Conservation (phyloP, 1,140 invertebrate genomes). For the Metopolophium dirhodum region DNA sequence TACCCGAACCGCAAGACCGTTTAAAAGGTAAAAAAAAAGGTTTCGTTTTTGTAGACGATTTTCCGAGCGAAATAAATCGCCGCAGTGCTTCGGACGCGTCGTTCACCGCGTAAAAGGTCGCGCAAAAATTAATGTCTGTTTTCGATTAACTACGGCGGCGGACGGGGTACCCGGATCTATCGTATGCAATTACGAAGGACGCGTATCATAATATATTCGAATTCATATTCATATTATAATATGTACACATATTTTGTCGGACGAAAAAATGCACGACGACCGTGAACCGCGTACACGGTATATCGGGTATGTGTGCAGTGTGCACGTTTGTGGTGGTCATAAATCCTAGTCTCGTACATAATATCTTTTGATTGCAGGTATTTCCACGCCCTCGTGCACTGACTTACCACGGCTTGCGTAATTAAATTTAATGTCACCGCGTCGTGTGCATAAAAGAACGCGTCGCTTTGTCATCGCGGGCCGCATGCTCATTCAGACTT, state of each 20-base stretch:
- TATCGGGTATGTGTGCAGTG: too few relatives aligned
- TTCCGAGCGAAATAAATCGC: neutral
- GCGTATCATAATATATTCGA: neutral
- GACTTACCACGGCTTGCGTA: neutral
- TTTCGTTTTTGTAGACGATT: neutral
- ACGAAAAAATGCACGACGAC: too few relatives aligned
- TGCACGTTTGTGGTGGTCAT: neutral
- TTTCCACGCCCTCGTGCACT: neutral
- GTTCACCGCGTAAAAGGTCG: neutral
- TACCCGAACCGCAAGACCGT: neutral
- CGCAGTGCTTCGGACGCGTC: neutral
- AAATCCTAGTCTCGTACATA: conserved; percentile 21
- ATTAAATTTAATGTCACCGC: conserved; percentile 33
- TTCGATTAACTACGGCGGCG: neutral
- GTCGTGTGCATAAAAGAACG: neutral
- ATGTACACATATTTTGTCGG: too few relatives aligned
- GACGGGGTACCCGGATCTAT: neutral
- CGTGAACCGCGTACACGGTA: too few relatives aligned
- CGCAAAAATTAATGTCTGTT: neutral
- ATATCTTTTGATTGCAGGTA: neutral
- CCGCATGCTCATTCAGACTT: neutral
- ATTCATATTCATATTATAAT: too few relatives aligned
- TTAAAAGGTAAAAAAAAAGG: neutral
- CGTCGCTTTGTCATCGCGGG: neutral
- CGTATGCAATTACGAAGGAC: neutral